Base-by-base conservation (phyloP, 2,888 invertebrate genomes). In the Branchellion lobata region DNA sequence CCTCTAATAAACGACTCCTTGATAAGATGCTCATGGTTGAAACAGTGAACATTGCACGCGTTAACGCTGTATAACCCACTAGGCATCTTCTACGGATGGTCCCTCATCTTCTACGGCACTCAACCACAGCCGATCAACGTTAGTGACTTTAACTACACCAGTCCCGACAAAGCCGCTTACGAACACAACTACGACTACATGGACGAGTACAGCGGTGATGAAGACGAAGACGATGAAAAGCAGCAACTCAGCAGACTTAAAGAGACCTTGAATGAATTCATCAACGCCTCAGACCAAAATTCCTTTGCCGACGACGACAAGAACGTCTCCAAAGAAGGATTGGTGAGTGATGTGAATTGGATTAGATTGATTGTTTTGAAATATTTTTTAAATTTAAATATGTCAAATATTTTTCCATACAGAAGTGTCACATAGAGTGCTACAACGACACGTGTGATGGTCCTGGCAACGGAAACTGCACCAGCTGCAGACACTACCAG, bases 1-100 rank as follows among this genome's bases (percentile, higher is more conserved):
- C n/a, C n/a, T n/a, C n/a, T n/a, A n/a, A n/a, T n/a, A n/a, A n/a
- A n/a, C n/a, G n/a, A n/a, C n/a, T n/a, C n/a, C n/a, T n/a, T n/a
- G n/a, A n/a, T n/a, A n/a, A n/a, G n/a, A n/a, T n/a, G n/a, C n/a
- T n/a, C n/a, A n/a, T n/a, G n/a, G n/a, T n/a, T n/a, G n/a, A n/a
- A n/a, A n/a, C n/a, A n/a, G n/a, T n/a, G n/a, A n/a, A n/a, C n/a
- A n/a, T n/a, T n/a, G n/a, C n/a, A n/a, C n/a, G n/a, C n/a, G n/a
- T n/a, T n/a, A n/a, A n/a, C n/a, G n/a, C n/a, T n/a, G n/a, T n/a
- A n/a, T n/a, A n/a, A n/a, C 40, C 40, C 61, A 14, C 1, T 24
- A 77, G 77, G 61, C n/a, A 57, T 24, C 36, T 36, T 77, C 61
- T 36, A 77, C 40, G 77, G 77, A n/a, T 77, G 77, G 77, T 33